phyloP scores from a whole-genome alignment of 1,140 invertebrate species.

The Nephotettix cincticeps region DNA sequence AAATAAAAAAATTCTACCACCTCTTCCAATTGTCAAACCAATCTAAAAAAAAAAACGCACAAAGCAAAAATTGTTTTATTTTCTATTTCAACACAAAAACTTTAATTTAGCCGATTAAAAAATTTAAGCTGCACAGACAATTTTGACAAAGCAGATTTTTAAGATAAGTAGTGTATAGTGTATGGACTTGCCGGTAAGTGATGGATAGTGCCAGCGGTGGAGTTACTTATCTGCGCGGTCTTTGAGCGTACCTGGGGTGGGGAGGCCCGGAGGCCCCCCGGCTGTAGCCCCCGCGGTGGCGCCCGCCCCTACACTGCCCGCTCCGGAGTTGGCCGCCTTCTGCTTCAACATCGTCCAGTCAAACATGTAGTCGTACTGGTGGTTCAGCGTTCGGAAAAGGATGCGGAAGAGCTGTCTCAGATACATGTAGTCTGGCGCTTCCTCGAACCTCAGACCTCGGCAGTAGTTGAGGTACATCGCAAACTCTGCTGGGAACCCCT shows the following conservation, averaged over 20 bases:
- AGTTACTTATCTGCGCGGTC: conserved; percentile 2
- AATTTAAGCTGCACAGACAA: not conserved
- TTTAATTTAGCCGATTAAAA: too few species aligned
- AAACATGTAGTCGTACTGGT: conserved; percentile 99
- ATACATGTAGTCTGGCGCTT: conserved; percentile 98
- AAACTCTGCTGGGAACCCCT: conserved; percentile 96
- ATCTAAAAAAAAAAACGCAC: too few species aligned
- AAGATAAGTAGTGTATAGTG: not conserved
- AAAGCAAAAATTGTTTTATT: too few species aligned
- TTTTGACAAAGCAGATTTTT: not conserved
- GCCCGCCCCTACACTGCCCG: conserved; percentile 16
- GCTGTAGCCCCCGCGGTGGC: conserved; percentile 36
- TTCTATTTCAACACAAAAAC: too few species aligned
- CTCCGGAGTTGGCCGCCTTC: conserved; percentile 54
- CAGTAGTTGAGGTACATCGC: conserved; percentile 98
- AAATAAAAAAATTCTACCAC: too few species aligned
- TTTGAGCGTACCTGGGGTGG: conserved; percentile 33
- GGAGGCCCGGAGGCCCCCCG: conserved; percentile 31
- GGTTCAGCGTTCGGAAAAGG: conserved; percentile 97
- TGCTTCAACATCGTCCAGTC: conserved; percentile 99
- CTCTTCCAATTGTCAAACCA: too few species aligned
- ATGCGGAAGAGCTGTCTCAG: conserved; percentile 96
- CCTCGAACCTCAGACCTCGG: conserved; percentile 92
- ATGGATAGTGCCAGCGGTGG: not conserved
- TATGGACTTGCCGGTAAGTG: not conserved